A percentile compares a stretch with the other conserved stretches of the same genome.
Evolutionary conservation across 2,888 invertebrate genomes (phyloP).

Genomic region (Hedychridium roseum): DNA sequence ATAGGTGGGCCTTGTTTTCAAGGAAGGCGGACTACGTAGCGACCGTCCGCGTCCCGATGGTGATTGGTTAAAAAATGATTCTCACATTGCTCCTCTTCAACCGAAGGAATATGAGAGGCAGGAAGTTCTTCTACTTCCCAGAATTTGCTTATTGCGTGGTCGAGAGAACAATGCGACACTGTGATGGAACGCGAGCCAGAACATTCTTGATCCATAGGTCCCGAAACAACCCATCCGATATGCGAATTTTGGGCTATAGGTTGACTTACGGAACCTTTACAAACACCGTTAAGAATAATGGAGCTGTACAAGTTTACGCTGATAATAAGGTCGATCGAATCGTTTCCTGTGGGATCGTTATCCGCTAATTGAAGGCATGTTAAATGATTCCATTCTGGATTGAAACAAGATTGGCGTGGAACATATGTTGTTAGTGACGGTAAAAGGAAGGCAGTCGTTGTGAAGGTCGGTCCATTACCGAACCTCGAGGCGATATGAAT

Average conservation of each 20-base stretch:
- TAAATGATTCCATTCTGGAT: too few species aligned
- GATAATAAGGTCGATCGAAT: slow-evolving; percentile 1
- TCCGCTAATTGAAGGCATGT: slow-evolving; percentile 3
- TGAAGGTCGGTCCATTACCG: not conserved
- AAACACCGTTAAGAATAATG: not conserved
- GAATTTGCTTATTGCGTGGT: too few species aligned
- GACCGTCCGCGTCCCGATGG: not conserved
- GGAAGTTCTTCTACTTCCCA: too few species aligned
- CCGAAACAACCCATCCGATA: too few species aligned
- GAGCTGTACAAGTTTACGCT: not conserved
- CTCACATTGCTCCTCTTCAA: not conserved
- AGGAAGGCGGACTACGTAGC: not conserved
- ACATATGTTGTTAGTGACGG: not conserved
- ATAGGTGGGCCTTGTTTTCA: not conserved
- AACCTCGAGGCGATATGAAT: not conserved
- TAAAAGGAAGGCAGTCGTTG: not conserved
- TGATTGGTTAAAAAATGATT: not conserved
- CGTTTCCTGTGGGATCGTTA: not conserved
- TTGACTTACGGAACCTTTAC: not conserved
- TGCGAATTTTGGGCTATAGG: slow-evolving; percentile 2
- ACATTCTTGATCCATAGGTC: too few species aligned
- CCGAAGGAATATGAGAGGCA: too few species aligned
- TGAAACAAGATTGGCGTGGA: too few species aligned
- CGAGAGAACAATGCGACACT: too few species aligned
- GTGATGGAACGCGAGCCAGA: too few species aligned